Evolutionary conservation across 2,888 invertebrate genomes (phyloP).

Genomic region (Hemicrepidius hirtus): DNA sequence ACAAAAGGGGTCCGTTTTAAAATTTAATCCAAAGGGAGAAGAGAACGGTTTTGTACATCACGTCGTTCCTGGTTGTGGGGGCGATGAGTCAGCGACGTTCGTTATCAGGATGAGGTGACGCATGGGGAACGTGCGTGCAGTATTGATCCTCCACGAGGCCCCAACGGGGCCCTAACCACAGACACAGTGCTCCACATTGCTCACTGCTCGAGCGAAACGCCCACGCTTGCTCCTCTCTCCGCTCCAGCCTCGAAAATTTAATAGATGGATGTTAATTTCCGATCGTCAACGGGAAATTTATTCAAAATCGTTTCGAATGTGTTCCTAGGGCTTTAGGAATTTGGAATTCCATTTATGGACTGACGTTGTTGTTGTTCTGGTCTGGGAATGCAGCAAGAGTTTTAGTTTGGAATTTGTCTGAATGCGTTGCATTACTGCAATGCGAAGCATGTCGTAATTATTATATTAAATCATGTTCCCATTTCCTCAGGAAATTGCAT

Average conservation of each 20-base stretch:
- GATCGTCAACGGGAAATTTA: constrained; percentile 1
- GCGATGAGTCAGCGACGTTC: constrained; percentile 25
- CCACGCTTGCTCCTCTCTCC: constrained; percentile 4
- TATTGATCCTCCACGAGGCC: constrained; percentile 66
- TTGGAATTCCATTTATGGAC: constrained; percentile 13
- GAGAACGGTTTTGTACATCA: neutral
- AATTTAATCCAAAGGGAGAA: constrained; percentile 1
- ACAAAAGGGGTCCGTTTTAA: neutral
- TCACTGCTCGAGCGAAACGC: constrained; percentile 41
- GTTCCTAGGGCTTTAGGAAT: neutral
- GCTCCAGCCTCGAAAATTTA: neutral
- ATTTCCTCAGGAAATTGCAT: neutral
- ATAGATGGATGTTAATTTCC: constrained; percentile 4
- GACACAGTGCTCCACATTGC: constrained; percentile 69
- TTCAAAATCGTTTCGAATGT: neutral
- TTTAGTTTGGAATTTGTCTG: constrained; percentile 21
- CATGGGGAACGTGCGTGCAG: constrained; percentile 61
- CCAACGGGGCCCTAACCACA: constrained; percentile 66
- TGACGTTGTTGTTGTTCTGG: neutral
- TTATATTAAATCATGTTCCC: constrained; percentile 18
- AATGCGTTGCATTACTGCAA: constrained; percentile 14
- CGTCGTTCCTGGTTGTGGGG: neutral
- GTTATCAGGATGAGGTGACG: constrained; percentile 60
- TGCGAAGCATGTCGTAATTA: constrained; percentile 2
- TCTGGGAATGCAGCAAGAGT: constrained; percentile 21